Evolutionary conservation across 2,888 invertebrate species (phyloP).

Genomic region (Parelbella ahira): DNA sequence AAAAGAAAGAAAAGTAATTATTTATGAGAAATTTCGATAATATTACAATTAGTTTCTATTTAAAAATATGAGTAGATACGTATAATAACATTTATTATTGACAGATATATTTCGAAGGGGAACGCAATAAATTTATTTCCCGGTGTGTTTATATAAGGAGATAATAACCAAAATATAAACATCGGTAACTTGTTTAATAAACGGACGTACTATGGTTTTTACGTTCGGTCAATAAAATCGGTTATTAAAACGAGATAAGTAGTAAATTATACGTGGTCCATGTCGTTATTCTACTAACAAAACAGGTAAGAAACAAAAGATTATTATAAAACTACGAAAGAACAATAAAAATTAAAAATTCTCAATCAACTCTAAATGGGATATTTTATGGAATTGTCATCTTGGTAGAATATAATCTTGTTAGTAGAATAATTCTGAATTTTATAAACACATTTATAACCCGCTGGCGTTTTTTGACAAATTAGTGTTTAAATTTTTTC

Average conservation of each 20-base stretch:
- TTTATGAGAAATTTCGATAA: too few species aligned
- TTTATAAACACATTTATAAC: background rate
- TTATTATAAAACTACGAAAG: too few species aligned
- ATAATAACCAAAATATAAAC: slow-evolving; percentile 15
- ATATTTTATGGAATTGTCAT: too few species aligned
- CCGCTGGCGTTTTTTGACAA: too few species aligned
- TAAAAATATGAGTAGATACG: too few species aligned
- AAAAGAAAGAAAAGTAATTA: too few species aligned
- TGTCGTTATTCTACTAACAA: slow-evolving; percentile 7
- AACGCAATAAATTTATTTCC: slow-evolving; percentile 16
- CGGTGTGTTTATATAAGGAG: slow-evolving; percentile 9
- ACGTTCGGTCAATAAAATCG: slow-evolving; percentile 17
- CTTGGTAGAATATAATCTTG: background rate
- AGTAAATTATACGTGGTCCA: slow-evolving; percentile 11
- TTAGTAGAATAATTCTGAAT: slow-evolving; percentile 2
- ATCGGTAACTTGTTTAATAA: slow-evolving; percentile 19
- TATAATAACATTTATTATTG: too few species aligned
- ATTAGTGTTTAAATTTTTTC: slow-evolving; percentile 6
- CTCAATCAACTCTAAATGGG: too few species aligned
- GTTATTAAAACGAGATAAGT: slow-evolving; percentile 12
- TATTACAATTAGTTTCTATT: too few species aligned
- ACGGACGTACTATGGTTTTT: slow-evolving; percentile 16
- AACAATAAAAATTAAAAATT: too few species aligned
- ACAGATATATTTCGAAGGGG: too few species aligned
- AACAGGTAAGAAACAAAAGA: background rate